Base-by-base conservation (phyloP, 2,113 vertebrate species). In the Chionis minor region DNA sequence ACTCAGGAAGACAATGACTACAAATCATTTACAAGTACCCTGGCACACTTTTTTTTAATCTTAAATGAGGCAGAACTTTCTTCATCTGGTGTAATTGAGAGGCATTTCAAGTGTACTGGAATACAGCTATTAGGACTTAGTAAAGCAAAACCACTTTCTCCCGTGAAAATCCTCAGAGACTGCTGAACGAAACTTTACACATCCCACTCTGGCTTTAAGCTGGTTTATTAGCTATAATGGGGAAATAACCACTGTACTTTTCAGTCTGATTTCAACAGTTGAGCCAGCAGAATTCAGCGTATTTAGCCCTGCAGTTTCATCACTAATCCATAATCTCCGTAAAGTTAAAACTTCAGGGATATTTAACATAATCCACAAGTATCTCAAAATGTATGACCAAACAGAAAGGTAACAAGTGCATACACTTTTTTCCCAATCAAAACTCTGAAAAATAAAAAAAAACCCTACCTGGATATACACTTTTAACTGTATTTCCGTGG, bases 191-290 rank as follows among this genome's bases (percentile, higher is more conserved):
- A 71, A 88, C 56, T 81, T 93, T 79, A 81, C 90, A 92, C n/a
- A 61, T 81, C 67, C 56, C 77, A 79, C 59, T 71, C 54, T 47
- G 69, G 38, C 40, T 86, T 79, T 91, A 92, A 83, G n/a, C 10
- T 75, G 26, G 81, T 58, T 94, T 94, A 90, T 86, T 88, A 81
- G 27, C 63, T 94, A 92, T 94, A 94, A 72, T 63, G 47, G 52
- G 44, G 30, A 94, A 94, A 94, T 35, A 94, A 84, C 61, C 83
- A 84, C 35, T 27, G 16, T 47, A 67, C 65, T 89, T 92, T 81
- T 87, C 61, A 95, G 55, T 2, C 52, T 67, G 5, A 67, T 86
- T 92, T 95, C 77, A 92, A 30, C 12, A 86, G 55, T 33, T 84
- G 52, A 89, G n/a, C 15, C 61, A 89, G 56, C 26, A 92, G 47